Evolutionary conservation across 2,888 invertebrate genomes (phyloP).

Genomic region (Kuschelorhynchus macadamiae): DNA sequence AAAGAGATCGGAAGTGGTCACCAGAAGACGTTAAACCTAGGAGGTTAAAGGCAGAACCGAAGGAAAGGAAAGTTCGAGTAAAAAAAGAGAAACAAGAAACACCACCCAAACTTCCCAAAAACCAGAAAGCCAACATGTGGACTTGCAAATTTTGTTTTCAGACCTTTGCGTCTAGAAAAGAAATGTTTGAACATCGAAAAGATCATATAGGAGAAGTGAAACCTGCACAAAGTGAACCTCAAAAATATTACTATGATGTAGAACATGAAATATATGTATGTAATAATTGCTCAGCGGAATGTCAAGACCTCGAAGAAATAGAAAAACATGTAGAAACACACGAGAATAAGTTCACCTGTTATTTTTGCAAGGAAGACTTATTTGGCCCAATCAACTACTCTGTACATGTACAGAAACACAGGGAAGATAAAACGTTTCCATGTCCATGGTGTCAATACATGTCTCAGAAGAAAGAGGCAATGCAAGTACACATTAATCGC

Average conservation of each 20-base stretch:
- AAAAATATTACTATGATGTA: conserved; percentile 54
- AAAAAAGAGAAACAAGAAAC: conserved; percentile 33
- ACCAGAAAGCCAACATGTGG: conserved; percentile 57
- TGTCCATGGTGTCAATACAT: conserved; percentile 57
- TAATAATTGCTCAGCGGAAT: conserved; percentile 59
- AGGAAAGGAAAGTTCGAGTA: conserved; percentile 22
- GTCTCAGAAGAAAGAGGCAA: conserved; percentile 55
- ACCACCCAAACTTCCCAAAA: conserved; percentile 45
- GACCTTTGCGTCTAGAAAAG: conserved; percentile 54
- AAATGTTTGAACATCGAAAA: conserved; percentile 56
- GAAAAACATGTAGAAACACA: conserved; percentile 59
- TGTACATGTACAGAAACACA: conserved; percentile 60
- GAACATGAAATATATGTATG: conserved; percentile 58
- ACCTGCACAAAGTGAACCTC: conserved; percentile 19
- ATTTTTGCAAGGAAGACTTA: conserved; percentile 57
- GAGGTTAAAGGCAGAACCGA: conserved; percentile 26
- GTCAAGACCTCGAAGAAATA: conserved; percentile 56
- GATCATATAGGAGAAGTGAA: conserved; percentile 47
- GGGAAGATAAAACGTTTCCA: conserved; percentile 58
- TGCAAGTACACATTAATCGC: conserved; percentile 56
- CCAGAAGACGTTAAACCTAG: conserved; percentile 17
- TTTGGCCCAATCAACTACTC: conserved; percentile 61
- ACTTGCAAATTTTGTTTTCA: conserved; percentile 57
- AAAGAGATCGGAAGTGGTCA: conserved; percentile 17
- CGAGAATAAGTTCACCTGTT: conserved; percentile 62